Evolutionary conservation across 1,140 invertebrate species (phyloP).

Genomic region (Meloidogyne exigua): DNA sequence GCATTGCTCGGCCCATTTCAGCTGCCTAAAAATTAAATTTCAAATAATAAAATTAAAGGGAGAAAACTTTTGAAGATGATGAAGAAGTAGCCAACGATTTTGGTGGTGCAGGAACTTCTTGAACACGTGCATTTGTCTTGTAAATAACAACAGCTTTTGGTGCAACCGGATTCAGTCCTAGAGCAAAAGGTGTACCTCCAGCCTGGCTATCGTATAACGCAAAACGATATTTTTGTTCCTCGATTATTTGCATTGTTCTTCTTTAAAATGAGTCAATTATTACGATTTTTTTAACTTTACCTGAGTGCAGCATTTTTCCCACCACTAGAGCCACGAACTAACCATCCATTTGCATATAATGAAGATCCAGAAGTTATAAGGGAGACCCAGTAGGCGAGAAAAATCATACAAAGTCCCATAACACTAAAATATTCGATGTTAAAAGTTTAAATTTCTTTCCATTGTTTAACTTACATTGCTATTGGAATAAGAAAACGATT

Average conservation of each 20-base stretch:
- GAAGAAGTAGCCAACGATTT: conserved; percentile 30
- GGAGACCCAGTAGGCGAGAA: conserved; percentile 49
- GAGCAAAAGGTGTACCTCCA: neutral
- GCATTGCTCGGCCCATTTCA: conserved; percentile 14
- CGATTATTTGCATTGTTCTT: conserved; percentile 51
- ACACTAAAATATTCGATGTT: neutral
- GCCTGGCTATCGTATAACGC: conserved; percentile 21
- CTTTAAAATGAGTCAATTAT: conserved; percentile 17
- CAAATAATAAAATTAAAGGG: neutral
- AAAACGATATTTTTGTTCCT: conserved; percentile 51
- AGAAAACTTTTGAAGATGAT: conserved; percentile 3
- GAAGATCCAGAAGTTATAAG: conserved; percentile 45
- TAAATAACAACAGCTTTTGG: conserved; percentile 37
- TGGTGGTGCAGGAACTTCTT: conserved; percentile 26
- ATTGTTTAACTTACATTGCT: neutral
- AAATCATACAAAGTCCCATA: conserved; percentile 50
- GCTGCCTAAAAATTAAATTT: conserved; percentile 1
- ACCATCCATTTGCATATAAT: conserved; percentile 44
- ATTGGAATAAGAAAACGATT: conserved; percentile 45
- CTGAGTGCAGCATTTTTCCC: conserved; percentile 49
- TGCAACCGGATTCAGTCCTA: neutral
- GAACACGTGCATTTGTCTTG: conserved; percentile 41
- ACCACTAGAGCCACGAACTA: conserved; percentile 48
- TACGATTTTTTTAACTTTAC: conserved; percentile 10
- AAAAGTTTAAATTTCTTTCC: neutral